Percentiles rank a stretch among this genome's conserved stretches.
Conservation (phyloP, 2,113 vertebrate species). For the Nannospalax galili region DNA sequence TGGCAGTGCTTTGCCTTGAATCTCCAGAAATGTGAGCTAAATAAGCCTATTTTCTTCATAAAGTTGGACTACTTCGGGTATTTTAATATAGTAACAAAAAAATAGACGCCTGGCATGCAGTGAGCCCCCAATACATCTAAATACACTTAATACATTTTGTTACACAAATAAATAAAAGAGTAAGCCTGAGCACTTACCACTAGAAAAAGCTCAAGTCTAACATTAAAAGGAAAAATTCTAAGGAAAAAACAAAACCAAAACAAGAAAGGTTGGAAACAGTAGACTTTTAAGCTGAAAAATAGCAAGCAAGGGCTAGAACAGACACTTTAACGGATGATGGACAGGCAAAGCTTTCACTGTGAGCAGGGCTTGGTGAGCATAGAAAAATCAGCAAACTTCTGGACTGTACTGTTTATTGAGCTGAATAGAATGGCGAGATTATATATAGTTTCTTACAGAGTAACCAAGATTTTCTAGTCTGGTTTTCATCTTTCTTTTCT, state of each 20-base stretch:
- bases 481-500: neutral
- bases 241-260: too few relatives aligned
- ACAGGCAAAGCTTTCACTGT: neutral
- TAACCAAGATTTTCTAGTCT: neutral
- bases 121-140: neutral
- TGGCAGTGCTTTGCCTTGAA: neutral
- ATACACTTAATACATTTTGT: neutral
- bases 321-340: neutral
- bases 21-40: neutral
- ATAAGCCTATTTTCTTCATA: neutral
- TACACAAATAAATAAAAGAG: constrained; percentile 2
- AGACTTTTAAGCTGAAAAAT: neutral
- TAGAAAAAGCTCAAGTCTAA: neutral
- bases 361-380: neutral
- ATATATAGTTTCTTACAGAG: neutral
- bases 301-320: neutral
- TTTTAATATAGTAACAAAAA: neutral
- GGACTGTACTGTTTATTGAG: neutral
- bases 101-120: neutral
- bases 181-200: neutral
- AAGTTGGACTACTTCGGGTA: neutral
- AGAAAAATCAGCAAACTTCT: neutral
- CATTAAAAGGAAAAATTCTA: neutral
- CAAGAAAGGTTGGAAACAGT: neutral
- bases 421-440: neutral